Evolutionary conservation across 2,113 vertebrate genomes (phyloP), one percentile per base, ranked within the genome.

Genomic region (Pelecanoides urinatrix): DNA sequence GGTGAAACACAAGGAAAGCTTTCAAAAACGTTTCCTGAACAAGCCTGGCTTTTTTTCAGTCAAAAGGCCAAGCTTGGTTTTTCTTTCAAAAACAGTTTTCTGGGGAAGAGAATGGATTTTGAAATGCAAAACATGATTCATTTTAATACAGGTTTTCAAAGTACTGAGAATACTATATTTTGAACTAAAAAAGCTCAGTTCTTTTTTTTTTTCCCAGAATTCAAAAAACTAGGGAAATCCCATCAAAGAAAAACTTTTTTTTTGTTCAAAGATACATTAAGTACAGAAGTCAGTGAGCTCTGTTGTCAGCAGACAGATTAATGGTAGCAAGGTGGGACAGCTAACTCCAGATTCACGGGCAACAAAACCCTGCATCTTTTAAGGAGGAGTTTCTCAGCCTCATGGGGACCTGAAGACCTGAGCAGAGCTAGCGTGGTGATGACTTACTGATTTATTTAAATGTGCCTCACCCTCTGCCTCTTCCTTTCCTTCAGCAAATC

Each of bases 401-500:
- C 52, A 9, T 23, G 16, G 56, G 52, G 44, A 71, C 61, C 49
- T 30, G 52, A 66, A 73, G 68, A 74, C 32, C 11, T 0, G 7
- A 65, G 50, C 38, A 80, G 50, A 84, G 66, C 49, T 72, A 34
- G 36, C 0, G 0, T 59, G 22, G 18, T 20, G 29, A 13, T 75
- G 52, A 40, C 80, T 40, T 61, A 34, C 26, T 62, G 81, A 61
- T 90, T 63, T 20, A 45, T 55, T 86, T 58, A 55, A 61, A 82
- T 30, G 20, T 83, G 59, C 61, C 61, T 97, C 72, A 95, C 84
- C 62, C 49, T 85, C 75, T 95, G 70, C 47, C 38, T 96, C 65
- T 96, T 93, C 67, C 85, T 97, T 93, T 94, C 90, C 96, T 97
- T 97, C 98, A 99, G 99, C 99, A 99, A 99, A 99, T 99, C 94